Evolutionary conservation across 2,888 invertebrate species (phyloP).

Genomic region (Parnassius glacialis): DNA sequence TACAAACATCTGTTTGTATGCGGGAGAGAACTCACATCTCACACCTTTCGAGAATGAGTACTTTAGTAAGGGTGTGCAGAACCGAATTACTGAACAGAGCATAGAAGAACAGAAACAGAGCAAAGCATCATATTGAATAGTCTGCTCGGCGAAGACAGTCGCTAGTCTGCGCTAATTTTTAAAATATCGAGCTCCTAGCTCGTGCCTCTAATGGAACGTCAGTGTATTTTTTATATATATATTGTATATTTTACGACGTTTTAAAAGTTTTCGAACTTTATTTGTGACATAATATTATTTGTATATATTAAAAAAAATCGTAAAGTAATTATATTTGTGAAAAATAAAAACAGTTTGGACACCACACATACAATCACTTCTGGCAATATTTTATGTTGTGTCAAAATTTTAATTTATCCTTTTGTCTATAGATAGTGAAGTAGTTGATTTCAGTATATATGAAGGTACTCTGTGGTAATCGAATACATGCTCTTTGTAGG

Average conservation of each 20-base stretch:
- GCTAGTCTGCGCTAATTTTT: conserved; percentile 29
- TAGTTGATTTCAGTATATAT: too few relatives aligned
- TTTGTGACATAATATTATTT: too few relatives aligned
- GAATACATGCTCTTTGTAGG: too few relatives aligned
- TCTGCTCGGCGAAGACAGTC: conserved; percentile 46
- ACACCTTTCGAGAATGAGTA: conserved; percentile 4
- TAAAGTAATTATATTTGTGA: background rate
- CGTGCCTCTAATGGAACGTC: conserved; percentile 1
- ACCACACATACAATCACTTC: background rate
- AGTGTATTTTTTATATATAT: background rate
- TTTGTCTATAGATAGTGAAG: conserved; percentile 4
- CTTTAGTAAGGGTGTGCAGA: background rate
- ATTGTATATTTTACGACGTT: too few relatives aligned
- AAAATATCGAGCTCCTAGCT: conserved; percentile 6
- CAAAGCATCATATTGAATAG: conserved; percentile 42
- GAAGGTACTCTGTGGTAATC: too few relatives aligned
- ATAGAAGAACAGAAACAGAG: background rate
- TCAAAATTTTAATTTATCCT: conserved; percentile 17
- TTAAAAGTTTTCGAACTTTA: too few relatives aligned
- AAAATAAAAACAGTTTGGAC: background rate
- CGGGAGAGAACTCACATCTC: background rate
- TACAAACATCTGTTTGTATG: too few relatives aligned
- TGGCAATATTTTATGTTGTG: conserved; percentile 21
- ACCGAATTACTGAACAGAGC: conserved; percentile 16
- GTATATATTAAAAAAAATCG: background rate